Evolutionary conservation across 2,113 vertebrate species (phyloP).

Genomic region (Meles meles): DNA sequence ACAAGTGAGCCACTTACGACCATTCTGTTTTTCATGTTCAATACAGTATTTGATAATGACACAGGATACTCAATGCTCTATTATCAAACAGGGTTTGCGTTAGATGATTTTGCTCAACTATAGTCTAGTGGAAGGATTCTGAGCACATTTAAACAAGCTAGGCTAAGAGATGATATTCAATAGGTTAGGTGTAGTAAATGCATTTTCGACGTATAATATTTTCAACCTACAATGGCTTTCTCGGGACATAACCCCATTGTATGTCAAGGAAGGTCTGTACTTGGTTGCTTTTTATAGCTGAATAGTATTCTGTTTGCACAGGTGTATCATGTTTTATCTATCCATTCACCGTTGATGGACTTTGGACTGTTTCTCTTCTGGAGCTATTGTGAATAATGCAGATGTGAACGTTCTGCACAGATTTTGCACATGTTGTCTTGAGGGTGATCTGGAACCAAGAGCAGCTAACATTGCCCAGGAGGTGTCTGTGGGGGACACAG

Average conservation of each 20-base stretch:
- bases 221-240: background rate
- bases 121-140: background rate
- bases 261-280: background rate
- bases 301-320: background rate
- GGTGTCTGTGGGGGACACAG: background rate
- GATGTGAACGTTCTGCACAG: background rate
- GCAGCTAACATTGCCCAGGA: background rate
- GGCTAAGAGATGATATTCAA: background rate
- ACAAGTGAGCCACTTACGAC: background rate
- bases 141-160: background rate
- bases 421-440: background rate
- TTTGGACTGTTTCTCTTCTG: background rate
- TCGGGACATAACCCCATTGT: background rate
- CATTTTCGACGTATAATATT: background rate
- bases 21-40: background rate
- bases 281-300: background rate
- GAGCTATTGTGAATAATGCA: background rate
- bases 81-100: background rate
- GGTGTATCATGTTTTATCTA: background rate
- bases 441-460: background rate
- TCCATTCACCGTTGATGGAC: background rate
- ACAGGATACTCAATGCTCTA: background rate
- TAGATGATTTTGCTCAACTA: background rate
- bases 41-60: background rate
- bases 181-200: background rate